These are phyloP conservation scores for Blastobasis adustella DNA, from an alignment of 2,888 invertebrate species.

Conservation along the genomic window DNA sequence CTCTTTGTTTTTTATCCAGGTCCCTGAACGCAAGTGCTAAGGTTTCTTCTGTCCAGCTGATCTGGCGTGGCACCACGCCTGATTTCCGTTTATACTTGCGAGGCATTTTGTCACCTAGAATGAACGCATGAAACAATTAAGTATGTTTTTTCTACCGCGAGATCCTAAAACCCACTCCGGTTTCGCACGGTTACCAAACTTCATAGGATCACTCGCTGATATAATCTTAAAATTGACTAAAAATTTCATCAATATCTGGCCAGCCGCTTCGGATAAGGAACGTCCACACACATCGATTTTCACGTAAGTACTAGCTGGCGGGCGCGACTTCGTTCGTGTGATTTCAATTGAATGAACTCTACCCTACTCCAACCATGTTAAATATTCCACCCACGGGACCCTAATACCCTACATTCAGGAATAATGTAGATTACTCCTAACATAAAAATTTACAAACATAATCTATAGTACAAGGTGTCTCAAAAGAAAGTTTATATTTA, in stretches of 20 bases:
- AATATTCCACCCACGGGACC: too few relatives aligned
- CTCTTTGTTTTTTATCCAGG: constrained; percentile 13
- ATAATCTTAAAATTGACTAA: constrained; percentile 7
- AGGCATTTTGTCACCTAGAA: constrained; percentile 3
- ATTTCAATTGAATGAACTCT: too few relatives aligned
- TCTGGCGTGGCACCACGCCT: constrained; percentile 15
- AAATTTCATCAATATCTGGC: neutral
- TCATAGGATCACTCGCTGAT: neutral
- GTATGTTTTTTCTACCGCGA: neutral
- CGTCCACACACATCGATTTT: too few relatives aligned
- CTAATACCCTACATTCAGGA: too few relatives aligned
- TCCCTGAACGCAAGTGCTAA: constrained; percentile 16
- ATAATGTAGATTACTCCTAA: too few relatives aligned
- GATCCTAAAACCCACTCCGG: neutral
- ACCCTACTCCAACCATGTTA: too few relatives aligned
- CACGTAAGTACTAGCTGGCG: too few relatives aligned
- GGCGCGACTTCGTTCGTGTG: too few relatives aligned
- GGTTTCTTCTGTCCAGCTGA: constrained; percentile 18
- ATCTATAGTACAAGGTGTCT: too few relatives aligned
- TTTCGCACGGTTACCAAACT: constrained; percentile 1
- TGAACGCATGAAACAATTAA: neutral
- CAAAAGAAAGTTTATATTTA: too few relatives aligned
- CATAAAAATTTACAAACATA: too few relatives aligned
- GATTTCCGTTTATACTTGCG: constrained; percentile 9
- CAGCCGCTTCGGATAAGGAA: too few relatives aligned